Conservation (phyloP, 64 coral and sea anemone genomes). For the Dendronephthya gigantea region DNA sequence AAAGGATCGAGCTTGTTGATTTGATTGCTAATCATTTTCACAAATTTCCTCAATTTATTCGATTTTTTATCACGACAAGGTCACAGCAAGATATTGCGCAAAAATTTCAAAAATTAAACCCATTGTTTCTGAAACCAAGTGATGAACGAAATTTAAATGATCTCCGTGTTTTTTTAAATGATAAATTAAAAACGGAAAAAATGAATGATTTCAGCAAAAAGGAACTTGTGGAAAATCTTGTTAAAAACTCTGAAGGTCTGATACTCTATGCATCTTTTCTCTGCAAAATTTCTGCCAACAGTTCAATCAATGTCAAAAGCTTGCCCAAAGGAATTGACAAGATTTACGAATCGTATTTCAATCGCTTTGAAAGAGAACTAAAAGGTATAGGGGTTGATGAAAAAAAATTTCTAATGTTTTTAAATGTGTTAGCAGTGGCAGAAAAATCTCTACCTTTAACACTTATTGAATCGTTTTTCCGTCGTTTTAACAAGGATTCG, state of each 20-base stretch:
- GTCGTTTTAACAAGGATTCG: not conserved
- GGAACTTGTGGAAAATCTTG: not conserved
- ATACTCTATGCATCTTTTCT: slow-evolving; percentile 38
- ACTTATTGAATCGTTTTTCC: not conserved
- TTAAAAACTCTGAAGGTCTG: slow-evolving; percentile 19
- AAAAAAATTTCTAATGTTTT: not conserved
- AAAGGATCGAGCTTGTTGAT: slow-evolving; percentile 5
- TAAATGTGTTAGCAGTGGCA: slow-evolving; percentile 19
- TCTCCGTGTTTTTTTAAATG: too few relatives aligned
- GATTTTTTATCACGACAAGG: slow-evolving; percentile 36
- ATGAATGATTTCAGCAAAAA: not conserved
- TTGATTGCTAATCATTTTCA: slow-evolving; percentile 12
- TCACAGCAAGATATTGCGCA: not conserved
- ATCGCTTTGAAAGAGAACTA: not conserved
- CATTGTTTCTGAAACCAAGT: not conserved
- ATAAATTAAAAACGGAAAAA: not conserved
- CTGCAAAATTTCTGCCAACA: not conserved
- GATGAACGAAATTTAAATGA: slow-evolving; percentile 18
- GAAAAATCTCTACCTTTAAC: slow-evolving; percentile 20
- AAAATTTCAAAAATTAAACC: not conserved
- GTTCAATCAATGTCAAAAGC: not conserved
- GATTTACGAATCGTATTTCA: slow-evolving; percentile 30
- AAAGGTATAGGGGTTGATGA: not conserved
- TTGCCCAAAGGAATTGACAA: slow-evolving; percentile 20
- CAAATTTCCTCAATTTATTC: slow-evolving; percentile 22